phyloP scores from a whole-genome alignment of 2,888 invertebrate genomes.

The Teleiodes luculella region DNA sequence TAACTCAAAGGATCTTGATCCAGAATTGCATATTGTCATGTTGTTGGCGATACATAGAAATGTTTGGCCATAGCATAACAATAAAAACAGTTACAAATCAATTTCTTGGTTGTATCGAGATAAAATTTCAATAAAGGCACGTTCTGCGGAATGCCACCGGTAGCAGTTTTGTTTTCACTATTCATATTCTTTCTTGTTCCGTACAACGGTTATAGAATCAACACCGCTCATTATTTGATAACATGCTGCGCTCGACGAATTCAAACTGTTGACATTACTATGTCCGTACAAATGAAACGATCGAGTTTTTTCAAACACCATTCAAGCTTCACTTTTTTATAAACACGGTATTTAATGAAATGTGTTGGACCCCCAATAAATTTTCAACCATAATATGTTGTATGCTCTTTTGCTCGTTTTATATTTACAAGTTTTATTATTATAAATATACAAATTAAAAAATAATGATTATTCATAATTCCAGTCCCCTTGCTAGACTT shows the following conservation, averaged over 20 bases:
- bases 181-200: constrained; percentile 3
- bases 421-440: no score
- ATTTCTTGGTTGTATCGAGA: constrained; percentile 39
- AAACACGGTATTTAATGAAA: neutral
- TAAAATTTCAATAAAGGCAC: constrained; percentile 69
- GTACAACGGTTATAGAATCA: constrained; percentile 43
- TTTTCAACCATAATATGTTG: neutral
- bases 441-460: no score
- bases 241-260: constrained; percentile 45
- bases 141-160: constrained; percentile 30
- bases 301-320: constrained; percentile 45
- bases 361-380: neutral
- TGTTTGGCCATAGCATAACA: constrained; percentile 6
- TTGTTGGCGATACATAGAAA: no score
- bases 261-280: constrained; percentile 56
- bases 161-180: constrained; percentile 1
- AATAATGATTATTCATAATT: no score
- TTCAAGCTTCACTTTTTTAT: constrained; percentile 17
- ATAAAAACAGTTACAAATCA: constrained; percentile 36
- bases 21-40: no score
- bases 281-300: constrained; percentile 41
- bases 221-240: constrained; percentile 64
- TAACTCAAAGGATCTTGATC: no score
- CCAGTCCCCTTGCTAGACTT: no score
- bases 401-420: no score